A percentile compares a stretch with the other conserved stretches of the same genome.
These are phyloP conservation scores for Psix sp. DNA, from an alignment of 1,140 invertebrate genomes.

Conservation along the genomic window DNA sequence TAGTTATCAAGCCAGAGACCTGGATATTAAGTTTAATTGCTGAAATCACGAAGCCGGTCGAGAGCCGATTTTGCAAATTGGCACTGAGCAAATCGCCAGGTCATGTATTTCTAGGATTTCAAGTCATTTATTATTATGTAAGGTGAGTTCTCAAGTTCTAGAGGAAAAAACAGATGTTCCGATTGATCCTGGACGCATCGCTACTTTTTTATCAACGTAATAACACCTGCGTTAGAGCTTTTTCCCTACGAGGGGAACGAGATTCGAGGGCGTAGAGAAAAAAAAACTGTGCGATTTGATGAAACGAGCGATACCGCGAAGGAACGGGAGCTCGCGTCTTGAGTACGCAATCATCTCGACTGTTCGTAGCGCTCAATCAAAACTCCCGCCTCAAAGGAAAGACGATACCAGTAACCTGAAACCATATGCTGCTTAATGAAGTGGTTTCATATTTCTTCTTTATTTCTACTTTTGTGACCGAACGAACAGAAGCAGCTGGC, in stretches of 20 bases:
- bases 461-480: slow-evolving; percentile 52
- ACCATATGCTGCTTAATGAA: slow-evolving; percentile 69
- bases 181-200: too few species aligned
- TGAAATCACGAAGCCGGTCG: slow-evolving; percentile 66
- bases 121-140: slow-evolving; percentile 28
- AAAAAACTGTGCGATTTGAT: slow-evolving; percentile 48
- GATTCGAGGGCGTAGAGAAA: too few species aligned
- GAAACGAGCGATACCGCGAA: slow-evolving; percentile 65
- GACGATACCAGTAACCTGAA: slow-evolving; percentile 63
- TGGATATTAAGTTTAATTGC: slow-evolving; percentile 73
- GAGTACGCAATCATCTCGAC: slow-evolving; percentile 28
- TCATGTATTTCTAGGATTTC: slow-evolving; percentile 68
- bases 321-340: slow-evolving; percentile 61
- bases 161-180: too few species aligned
- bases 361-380: slow-evolving; percentile 69
- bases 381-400: slow-evolving; percentile 64
- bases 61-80: slow-evolving; percentile 59
- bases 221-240: too few species aligned
- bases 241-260: too few species aligned
- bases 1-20: slow-evolving; percentile 61
- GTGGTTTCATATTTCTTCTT: slow-evolving; percentile 55
- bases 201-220: too few species aligned
- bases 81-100: slow-evolving; percentile 51
- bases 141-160: too few species aligned
- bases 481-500: slow-evolving; percentile 30